These are phyloP conservation scores for Frieseomelitta varia DNA, from an alignment of 1,140 invertebrate genomes.

Conservation along the genomic window DNA sequence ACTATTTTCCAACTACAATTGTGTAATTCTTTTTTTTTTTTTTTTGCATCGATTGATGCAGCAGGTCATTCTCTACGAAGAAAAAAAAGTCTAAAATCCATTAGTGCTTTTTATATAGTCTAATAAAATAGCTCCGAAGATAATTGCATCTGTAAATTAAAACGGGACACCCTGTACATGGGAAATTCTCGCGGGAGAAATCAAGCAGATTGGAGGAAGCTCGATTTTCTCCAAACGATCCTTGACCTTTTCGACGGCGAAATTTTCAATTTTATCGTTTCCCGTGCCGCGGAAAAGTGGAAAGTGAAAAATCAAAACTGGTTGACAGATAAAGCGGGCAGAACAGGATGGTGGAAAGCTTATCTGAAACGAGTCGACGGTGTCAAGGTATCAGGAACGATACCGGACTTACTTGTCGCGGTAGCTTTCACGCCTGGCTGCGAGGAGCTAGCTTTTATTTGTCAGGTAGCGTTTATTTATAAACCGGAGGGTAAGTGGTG, in stretches of 20 bases:
- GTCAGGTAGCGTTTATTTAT: slow-evolving; percentile 24
- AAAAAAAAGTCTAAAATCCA: too few species aligned
- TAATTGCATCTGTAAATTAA: too few species aligned
- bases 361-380: slow-evolving; percentile 26
- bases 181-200: background rate
- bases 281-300: background rate
- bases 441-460: slow-evolving; percentile 5
- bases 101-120: too few species aligned
- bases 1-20: too few species aligned
- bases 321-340: slow-evolving; percentile 5
- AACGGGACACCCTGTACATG: background rate
- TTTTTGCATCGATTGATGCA: too few species aligned
- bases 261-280: background rate
- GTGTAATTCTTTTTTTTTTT: too few species aligned
- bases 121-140: too few species aligned
- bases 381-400: slow-evolving; percentile 42
- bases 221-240: background rate
- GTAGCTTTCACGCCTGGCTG: slow-evolving; percentile 32
- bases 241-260: slow-evolving; percentile 19
- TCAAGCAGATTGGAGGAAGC: background rate
- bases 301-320: background rate
- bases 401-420: slow-evolving; percentile 1
- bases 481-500: background rate
- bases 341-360: slow-evolving; percentile 8
- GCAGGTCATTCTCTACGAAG: too few species aligned